Evolutionary conservation across 2,797 vertebrate species (phyloP), one percentile per base, ranked within the genome.

Genomic region (Ptychadena robeensis): DNA sequence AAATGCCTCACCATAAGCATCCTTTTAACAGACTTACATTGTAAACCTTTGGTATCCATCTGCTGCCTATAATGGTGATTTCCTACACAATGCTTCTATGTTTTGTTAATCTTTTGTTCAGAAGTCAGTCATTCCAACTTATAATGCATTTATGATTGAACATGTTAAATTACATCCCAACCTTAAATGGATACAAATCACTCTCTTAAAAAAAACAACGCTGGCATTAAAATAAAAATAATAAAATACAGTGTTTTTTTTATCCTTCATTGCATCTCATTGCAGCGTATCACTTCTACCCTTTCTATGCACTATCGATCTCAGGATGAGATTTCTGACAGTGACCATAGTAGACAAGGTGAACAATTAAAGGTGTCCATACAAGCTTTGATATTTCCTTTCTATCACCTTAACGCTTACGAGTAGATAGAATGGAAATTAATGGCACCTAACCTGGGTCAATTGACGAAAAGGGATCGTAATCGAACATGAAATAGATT

Each of bases 1-100:
- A 64, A 82, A 82, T 71, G n/a, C 28, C 25, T 82, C n/a, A 18
- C 81, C 57, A 71, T 82, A 77, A 78, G 73, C 10, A 53, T 82
- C 28, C 38, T 72, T 82, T 71, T 77, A 76, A 57, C 18, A 38
- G 67, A 34, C 57, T 35, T 64, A 14, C 40, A 66, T 9, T 48
- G 48, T 78, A 59, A 66, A 73, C 64, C 14, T 81, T 67, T 68
- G 37, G 12, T 77, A 35, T 63, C n/a, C 57, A 4, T 30, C 57
- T 25, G 64, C 7, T 44, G 14, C 18, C 28, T 31, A 53, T 68
- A 75, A 59, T 34, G 11, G 34, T 18, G 7, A 22, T 7, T 15
- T 70, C 30, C 70, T 27, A 31, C 31, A 53, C 25, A 73, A 40
- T 65, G 1, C 35, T 32, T 80, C 5, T 65, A 66, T 8, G 30